Conservation (phyloP, 2,888 invertebrate species). For the Dascillus cervinus region DNA sequence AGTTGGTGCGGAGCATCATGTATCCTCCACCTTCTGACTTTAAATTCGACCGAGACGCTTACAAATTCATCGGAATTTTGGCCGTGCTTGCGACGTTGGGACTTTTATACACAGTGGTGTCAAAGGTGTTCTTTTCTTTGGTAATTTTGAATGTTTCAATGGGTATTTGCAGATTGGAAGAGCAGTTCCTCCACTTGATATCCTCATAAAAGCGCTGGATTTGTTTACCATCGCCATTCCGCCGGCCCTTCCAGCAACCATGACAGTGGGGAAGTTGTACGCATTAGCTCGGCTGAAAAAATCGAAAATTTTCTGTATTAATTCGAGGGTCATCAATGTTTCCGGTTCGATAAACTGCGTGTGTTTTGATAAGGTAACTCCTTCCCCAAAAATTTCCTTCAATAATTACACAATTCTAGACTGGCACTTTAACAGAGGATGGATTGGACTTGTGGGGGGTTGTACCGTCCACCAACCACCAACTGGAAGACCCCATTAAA, state of each 20-base stretch:
- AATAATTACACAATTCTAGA: slow-evolving; percentile 48
- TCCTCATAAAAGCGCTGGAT: slow-evolving; percentile 77
- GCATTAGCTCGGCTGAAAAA: slow-evolving; percentile 76
- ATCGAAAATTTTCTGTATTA: slow-evolving; percentile 80
- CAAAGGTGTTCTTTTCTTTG: slow-evolving; percentile 58
- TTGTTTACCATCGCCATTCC: slow-evolving; percentile 92
- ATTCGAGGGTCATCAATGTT: slow-evolving; percentile 88
- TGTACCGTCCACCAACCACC: slow-evolving; percentile 48
- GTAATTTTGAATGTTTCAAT: background rate
- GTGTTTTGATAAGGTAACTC: slow-evolving; percentile 78
- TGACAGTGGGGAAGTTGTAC: slow-evolving; percentile 92
- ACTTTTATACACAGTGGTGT: slow-evolving; percentile 77
- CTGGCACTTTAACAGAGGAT: slow-evolving; percentile 93
- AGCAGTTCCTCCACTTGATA: slow-evolving; percentile 46
- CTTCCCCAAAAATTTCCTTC: background rate
- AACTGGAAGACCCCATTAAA: slow-evolving; percentile 26
- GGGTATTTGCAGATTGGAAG: background rate
- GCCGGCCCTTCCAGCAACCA: slow-evolving; percentile 91
- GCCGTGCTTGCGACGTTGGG: slow-evolving; percentile 73
- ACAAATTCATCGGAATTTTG: slow-evolving; percentile 79
- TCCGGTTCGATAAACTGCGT: slow-evolving; percentile 83
- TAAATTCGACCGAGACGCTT: slow-evolving; percentile 91
- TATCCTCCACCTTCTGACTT: slow-evolving; percentile 95
- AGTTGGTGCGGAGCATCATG: slow-evolving; percentile 81
- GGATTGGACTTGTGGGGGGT: slow-evolving; percentile 95